Evolutionary conservation across 2,888 invertebrate genomes (phyloP).

Genomic region (Philaethria dido): DNA sequence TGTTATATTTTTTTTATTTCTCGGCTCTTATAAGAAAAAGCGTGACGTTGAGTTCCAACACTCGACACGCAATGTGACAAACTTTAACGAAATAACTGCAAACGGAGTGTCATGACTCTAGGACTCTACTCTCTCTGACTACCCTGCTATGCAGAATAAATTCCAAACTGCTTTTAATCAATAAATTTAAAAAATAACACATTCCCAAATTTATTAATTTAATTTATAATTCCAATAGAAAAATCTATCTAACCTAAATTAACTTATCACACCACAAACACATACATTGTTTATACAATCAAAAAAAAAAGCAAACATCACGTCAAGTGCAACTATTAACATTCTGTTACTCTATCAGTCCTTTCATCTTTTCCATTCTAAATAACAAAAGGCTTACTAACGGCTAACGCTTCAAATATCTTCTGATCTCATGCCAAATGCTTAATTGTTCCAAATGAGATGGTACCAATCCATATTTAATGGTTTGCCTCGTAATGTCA

Average conservation of each 20-base stretch:
- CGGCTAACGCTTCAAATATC: conserved; percentile 8
- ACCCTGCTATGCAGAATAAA: too few species aligned
- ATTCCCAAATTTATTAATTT: not conserved
- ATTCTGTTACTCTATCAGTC: conserved; percentile 13
- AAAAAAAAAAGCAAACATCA: conserved; percentile 13
- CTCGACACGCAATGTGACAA: too few species aligned
- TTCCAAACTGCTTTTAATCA: too few species aligned
- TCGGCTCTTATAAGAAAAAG: too few species aligned
- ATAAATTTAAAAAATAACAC: too few species aligned
- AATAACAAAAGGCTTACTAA: conserved; percentile 26
- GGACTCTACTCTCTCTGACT: too few species aligned
- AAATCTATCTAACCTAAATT: too few species aligned
- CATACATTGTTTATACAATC: not conserved
- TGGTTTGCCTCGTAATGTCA: conserved; percentile 11
- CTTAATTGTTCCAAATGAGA: conserved; percentile 54
- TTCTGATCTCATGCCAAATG: conserved; percentile 48
- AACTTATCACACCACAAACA: not conserved
- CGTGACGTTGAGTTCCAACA: too few species aligned
- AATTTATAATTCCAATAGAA: not conserved
- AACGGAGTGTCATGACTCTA: too few species aligned
- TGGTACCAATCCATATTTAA: conserved; percentile 28
- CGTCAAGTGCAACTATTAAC: conserved; percentile 9
- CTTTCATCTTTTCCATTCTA: conserved; percentile 22
- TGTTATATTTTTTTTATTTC: too few species aligned
- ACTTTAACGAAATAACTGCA: too few species aligned